Evolutionary conservation across 2,113 vertebrate genomes (phyloP), one percentile per base, ranked within the genome.

Genomic region (Nycticebus coucang): DNA sequence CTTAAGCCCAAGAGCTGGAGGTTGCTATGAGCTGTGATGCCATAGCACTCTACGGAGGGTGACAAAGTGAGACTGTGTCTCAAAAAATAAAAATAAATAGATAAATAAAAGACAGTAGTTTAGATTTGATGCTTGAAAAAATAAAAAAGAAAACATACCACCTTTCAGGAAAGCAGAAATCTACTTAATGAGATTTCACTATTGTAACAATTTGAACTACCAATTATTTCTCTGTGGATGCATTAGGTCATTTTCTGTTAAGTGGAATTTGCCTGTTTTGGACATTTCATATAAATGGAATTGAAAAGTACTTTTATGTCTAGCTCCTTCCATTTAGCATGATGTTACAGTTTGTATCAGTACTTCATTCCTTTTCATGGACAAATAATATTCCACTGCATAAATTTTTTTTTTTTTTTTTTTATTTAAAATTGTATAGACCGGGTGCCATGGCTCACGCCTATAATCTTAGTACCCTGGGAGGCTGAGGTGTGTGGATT

Each of bases 141-240:
- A 77, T 74, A 71, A 84, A 94, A 41, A 91, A 35, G 53, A 87
- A 62, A 87, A 57, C 53, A 87, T 5, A 77, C 8, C 69, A 45
- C 19, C 55, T 75, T 88, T 68, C 12, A 95, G 62, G 55, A 90
- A 69, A 79, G 28, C 19, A 37, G 19, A 24, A 77, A 66, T 1
- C 21, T 94, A 17, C 4, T 87, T 77, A 60, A 53, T 19, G 37
- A 95, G 35, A 80, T 94, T 89, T 95, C 21, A 92, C 7, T 45
- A 88, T 77, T 5, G 26, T 53, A 87, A 62, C 10, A 90, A 90
- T 93, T 14, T 85, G 30, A 85, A 26, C 89, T 75, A 82, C 57
- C 26, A 24, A 72, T 72, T 85, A 83, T 85, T 90, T 83, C 83
- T 96, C 41, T 93, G 41, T 45, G 81, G 81, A 41, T 88, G 22